phyloP scores from a whole-genome alignment of 2,113 vertebrate genomes.

The Crotalus tigris region DNA sequence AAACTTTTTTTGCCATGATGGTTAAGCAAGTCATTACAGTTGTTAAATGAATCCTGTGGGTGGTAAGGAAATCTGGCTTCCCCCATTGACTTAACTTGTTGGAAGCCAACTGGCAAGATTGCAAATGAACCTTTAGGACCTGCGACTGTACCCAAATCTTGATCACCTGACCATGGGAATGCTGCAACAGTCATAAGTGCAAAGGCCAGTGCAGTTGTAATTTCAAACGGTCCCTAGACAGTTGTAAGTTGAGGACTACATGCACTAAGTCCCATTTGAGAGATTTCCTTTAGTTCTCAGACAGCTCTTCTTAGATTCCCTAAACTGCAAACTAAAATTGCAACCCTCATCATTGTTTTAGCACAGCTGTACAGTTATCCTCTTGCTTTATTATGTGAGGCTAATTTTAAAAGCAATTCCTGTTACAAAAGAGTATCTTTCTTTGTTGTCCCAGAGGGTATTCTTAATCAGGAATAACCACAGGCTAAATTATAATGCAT shows the following conservation, averaged over 20 bases:
- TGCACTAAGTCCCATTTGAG: neutral
- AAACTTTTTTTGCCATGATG: neutral
- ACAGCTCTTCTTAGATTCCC: neutral
- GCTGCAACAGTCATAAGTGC: neutral
- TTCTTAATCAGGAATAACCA: constrained; percentile 81
- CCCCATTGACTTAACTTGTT: neutral
- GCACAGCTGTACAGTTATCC: constrained; percentile 62
- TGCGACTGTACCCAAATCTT: neutral
- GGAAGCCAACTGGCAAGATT: neutral
- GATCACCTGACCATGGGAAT: neutral
- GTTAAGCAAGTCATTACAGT: neutral
- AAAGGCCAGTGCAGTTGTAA: neutral
- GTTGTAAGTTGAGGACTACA: neutral
- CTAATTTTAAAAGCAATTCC: constrained; percentile 65
- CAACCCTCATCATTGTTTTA: constrained; percentile 59
- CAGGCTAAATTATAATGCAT: constrained; percentile 71
- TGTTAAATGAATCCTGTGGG: neutral
- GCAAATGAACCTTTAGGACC: neutral
- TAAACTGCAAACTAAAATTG: constrained; percentile 45
- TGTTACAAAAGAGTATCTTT: constrained; percentile 70
- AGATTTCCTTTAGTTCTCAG: neutral
- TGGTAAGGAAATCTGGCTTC: neutral
- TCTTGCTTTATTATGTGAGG: constrained; percentile 66
- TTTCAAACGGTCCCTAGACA: neutral
- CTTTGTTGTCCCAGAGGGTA: constrained; percentile 74